Evolutionary conservation across 2,797 vertebrate genomes (phyloP), one percentile per base, ranked within the genome.

Genomic region (Paratrypauchen microcephalus): DNA sequence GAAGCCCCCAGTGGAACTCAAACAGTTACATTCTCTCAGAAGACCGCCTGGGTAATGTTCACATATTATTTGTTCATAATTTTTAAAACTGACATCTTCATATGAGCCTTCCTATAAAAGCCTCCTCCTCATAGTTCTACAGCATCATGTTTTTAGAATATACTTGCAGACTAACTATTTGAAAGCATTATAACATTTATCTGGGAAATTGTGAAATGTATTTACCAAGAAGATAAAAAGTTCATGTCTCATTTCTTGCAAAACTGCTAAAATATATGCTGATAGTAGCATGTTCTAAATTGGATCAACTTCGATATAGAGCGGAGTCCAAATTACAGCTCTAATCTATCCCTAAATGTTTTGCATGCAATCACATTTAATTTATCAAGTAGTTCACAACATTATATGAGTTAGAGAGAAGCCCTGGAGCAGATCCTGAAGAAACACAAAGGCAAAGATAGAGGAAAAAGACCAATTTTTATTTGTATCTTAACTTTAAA

Each of bases 1-100:
- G 65, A 88, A 36, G 69, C 91, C 58, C 47, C 76, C 2, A 96
- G 95, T 71, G 95, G 93, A 76, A 96, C 83, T 55, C 97, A 99
- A 87, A 92, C 92, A 6, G 95, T 95, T 60, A 91, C 80, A 65
- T 98, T 99, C 90, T 87, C 88, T 73, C 88, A 91, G 54, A 77
- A 93, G 79, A 91, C 66, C 61, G 92, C 95, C 72, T 94, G 88
- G 95, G 97, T 99, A 94, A 58, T 1, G 4, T 13, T 54, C 11
- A 19, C 5, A 52, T 48, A 52, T 45, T n/a, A 5, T 41, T 62
- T 15, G 6, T 45, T 41, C 11, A n/a, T 12, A 5, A 61, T 61
- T 2, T 23, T 1, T 11, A 39, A 45, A 36, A 24, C 5, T 13
- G n/a, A 16, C 2, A 23, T 62, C 13, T 2, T 16, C 23, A 23